A percentile compares a stretch with the other conserved stretches of the same genome.
Evolutionary conservation across 2,888 invertebrate genomes (phyloP).

Genomic region (Macrophya annulata): DNA sequence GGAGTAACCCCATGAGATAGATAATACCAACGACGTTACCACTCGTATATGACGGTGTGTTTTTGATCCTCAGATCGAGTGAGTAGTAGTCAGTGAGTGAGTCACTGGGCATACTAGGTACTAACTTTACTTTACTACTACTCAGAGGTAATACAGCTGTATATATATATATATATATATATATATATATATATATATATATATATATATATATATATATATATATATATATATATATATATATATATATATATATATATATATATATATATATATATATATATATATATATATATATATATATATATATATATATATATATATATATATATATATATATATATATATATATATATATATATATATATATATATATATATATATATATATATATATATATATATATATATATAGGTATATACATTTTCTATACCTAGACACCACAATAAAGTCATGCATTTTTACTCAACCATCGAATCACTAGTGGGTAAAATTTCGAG

Average conservation of each 20-base stretch:
- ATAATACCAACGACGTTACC: conserved; percentile 7
- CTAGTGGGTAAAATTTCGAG: neutral
- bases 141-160: too few relatives aligned
- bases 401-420: neutral
- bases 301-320: too few relatives aligned
- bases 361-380: neutral
- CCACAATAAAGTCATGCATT: conserved; percentile 1
- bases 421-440: too few relatives aligned
- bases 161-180: too few relatives aligned
- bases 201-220: neutral
- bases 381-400: too few relatives aligned
- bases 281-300: too few relatives aligned
- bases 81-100: neutral
- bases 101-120: conserved; percentile 10
- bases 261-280: too few relatives aligned
- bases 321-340: too few relatives aligned
- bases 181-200: neutral
- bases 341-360: neutral
- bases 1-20: conserved; percentile 4
- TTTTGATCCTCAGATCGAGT: neutral
- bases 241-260: too few relatives aligned
- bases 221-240: too few relatives aligned
- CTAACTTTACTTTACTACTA: neutral
- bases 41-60: neutral
- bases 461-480: neutral